Evolutionary conservation across 2,113 vertebrate species (phyloP).

Genomic region (Forbesichthys papilliferus): DNA sequence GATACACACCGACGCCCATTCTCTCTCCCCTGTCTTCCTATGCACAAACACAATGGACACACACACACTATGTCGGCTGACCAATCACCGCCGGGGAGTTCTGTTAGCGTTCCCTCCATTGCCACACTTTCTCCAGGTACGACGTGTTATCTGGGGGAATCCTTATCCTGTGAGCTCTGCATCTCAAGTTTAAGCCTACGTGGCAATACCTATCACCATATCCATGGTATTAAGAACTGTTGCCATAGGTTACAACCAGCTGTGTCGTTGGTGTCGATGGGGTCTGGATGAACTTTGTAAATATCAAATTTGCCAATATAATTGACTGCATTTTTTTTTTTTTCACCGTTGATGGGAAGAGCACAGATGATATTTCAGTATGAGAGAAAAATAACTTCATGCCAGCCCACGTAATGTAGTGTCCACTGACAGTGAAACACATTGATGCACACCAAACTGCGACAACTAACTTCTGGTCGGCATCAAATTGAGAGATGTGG

Average conservation of each 20-base stretch:
- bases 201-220: background rate
- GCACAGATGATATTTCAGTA: background rate
- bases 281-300: slow-evolving; percentile 45
- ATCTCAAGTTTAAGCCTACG: background rate
- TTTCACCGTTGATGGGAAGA: background rate
- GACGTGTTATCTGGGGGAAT: slow-evolving; percentile 4
- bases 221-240: slow-evolving; percentile 1
- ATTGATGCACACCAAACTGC: slow-evolving; percentile 15
- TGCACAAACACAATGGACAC: background rate
- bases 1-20: no score
- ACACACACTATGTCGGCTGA: background rate
- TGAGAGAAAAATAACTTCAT: background rate
- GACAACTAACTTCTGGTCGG: slow-evolving; percentile 31
- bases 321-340: slow-evolving; percentile 14
- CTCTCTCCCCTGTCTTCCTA: no score
- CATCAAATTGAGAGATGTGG: slow-evolving; percentile 31
- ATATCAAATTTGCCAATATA: slow-evolving; percentile 53
- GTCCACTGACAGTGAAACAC: slow-evolving; percentile 17
- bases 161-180: slow-evolving; percentile 23
- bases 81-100: background rate
- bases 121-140: background rate
- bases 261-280: slow-evolving; percentile 31
- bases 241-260: slow-evolving; percentile 12
- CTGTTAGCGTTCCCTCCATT: background rate
- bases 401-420: background rate